These are phyloP conservation scores for Catostomus latipinnis DNA, from an alignment of 2,797 vertebrate genomes.

Conservation along the genomic window DNA sequence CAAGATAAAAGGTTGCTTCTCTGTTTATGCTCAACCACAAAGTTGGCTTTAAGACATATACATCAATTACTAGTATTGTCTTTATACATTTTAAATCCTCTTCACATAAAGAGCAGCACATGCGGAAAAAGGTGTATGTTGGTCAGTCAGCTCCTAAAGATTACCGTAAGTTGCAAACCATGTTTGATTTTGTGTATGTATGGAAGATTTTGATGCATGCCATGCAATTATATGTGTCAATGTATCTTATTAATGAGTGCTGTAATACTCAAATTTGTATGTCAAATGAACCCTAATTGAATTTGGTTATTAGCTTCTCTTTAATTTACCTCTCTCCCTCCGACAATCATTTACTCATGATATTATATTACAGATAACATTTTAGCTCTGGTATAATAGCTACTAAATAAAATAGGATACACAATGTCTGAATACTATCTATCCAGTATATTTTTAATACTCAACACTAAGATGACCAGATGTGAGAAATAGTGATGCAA, in stretches of 20 bases:
- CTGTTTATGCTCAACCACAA: conserved; percentile 48
- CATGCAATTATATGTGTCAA: not conserved
- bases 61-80: conserved; percentile 31
- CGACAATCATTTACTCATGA: not conserved
- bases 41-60: conserved; percentile 56
- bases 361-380: not conserved
- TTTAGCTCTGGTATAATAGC: not conserved
- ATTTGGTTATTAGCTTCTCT: conserved; percentile 10
- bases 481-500: conserved; percentile 6
- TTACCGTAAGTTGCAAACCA: not conserved
- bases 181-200: not conserved
- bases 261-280: conserved; percentile 2
- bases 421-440: not conserved
- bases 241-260: not conserved
- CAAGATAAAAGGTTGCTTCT: conserved; percentile 53
- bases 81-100: not conserved
- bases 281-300: conserved; percentile 3
- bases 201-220: not conserved
- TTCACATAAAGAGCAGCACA: not conserved
- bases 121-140: not conserved
- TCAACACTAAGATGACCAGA: conserved; percentile 7
- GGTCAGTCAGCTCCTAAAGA: not conserved
- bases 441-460: not conserved
- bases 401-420: not conserved
- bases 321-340: conserved; percentile 10